Conservation (phyloP, 1,140 invertebrate genomes). For the Magallana ariakensis region DNA sequence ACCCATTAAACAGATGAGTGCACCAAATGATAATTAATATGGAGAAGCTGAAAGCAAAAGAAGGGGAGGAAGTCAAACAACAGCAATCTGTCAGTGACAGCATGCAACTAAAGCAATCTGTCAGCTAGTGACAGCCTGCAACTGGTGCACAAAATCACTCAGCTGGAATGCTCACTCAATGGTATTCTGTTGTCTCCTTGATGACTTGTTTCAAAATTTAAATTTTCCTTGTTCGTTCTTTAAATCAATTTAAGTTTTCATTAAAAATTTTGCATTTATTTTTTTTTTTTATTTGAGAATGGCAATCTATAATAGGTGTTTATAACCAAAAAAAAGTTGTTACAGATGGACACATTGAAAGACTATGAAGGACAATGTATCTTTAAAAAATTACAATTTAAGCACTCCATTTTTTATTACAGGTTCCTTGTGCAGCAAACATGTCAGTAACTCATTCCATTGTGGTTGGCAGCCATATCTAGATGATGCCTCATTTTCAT, state of each 20-base stretch:
- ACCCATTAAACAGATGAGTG: too few relatives aligned
- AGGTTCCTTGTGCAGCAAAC: background rate
- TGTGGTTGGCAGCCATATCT: background rate
- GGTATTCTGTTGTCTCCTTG: background rate
- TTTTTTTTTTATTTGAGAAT: too few relatives aligned
- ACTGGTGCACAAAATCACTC: conserved; percentile 51
- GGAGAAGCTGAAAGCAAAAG: conserved; percentile 48
- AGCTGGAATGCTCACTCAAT: conserved; percentile 19
- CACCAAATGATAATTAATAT: too few relatives aligned
- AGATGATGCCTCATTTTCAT: background rate
- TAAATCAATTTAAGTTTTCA: too few relatives aligned
- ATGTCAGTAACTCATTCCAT: background rate
- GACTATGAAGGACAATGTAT: too few relatives aligned
- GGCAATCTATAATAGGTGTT: too few relatives aligned
- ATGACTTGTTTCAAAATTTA: background rate
- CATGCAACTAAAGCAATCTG: background rate
- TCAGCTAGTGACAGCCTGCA: conserved; percentile 47
- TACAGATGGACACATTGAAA: too few relatives aligned
- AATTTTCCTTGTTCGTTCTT: background rate
- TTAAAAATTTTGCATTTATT: too few relatives aligned
- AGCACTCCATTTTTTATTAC: background rate
- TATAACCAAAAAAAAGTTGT: too few relatives aligned
- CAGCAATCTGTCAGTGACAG: conserved; percentile 42
- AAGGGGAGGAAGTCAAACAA: conserved; percentile 45
- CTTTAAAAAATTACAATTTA: background rate